Base-by-base conservation (phyloP, 2,113 vertebrate species). In the Deroptyus accipitrinus region DNA sequence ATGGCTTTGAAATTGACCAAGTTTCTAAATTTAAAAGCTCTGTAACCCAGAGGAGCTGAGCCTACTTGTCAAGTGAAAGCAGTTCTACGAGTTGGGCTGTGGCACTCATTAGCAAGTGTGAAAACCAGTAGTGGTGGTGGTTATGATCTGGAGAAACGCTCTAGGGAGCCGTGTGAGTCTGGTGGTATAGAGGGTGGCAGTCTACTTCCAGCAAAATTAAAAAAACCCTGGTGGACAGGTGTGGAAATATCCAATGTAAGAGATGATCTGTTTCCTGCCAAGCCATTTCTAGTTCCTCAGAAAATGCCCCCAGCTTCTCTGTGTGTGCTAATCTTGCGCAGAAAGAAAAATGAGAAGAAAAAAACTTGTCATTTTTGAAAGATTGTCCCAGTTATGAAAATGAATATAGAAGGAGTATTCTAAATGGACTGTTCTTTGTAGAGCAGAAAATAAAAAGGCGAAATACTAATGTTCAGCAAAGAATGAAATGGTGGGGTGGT, bases 21-120 rank as follows among this genome's bases (percentile, higher is more conserved):
- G n/a, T 86, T 96, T 95, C 88, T 97, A 92, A 96, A 88, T 95
- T 95, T 96, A 94, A 70, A 28, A 83, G 12, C 9, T 90, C 31
- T 42, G 30, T 92, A 86, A 67, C 77, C 28, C 62, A 73, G 83
- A 80, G 6, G 63, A 18, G 3, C n/a, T 46, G 88, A n/a, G 8
- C 5, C 12, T 30, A 10, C 14, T 41, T 77, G 18, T 31, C 14
- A 39, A 13, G 7, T 35, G 42, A 48, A 67, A 46, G 24, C 33
- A 42, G 0, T 33, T 52, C 9, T 51, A 9, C 8, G 31, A 20
- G 20, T 0, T 42, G 42, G 33, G 46, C 20, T 57, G 6, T 67
- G 72, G 24, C 44, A 20, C 42, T 85, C 55, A 52, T 17, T 24
- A 22, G 24, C 48, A 10, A 49, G 25, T 0, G 0, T 35, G 37